A percentile compares a stretch with the other conserved stretches of the same genome.
These are phyloP conservation scores for Latrodectus hesperus DNA, from an alignment of 2,888 invertebrate species.

Conservation along the genomic window DNA sequence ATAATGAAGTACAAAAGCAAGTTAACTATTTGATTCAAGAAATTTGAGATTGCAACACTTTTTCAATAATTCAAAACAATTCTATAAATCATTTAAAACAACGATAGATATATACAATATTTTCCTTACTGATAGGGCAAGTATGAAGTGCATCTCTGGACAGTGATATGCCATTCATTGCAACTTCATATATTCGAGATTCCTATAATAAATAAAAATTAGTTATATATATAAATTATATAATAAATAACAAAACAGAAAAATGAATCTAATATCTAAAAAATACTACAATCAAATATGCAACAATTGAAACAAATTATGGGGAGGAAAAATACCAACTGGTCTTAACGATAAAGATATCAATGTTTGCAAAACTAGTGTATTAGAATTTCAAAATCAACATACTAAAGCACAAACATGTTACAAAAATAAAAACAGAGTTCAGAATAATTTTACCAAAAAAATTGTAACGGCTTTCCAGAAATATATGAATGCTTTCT, in stretches of 20 bases:
- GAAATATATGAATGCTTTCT: too few species aligned
- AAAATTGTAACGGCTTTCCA: too few species aligned
- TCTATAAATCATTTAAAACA: too few species aligned
- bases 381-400: too few species aligned
- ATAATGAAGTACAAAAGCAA: neutral
- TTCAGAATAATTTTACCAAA: too few species aligned
- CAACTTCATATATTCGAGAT: slow-evolving; percentile 94
- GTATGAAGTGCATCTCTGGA: slow-evolving; percentile 62
- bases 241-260: neutral
- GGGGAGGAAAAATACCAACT: neutral
- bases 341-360: neutral
- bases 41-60: too few species aligned
- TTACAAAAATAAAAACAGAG: too few species aligned
- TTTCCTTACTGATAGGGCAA: slow-evolving; percentile 61
- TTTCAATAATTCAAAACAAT: too few species aligned
- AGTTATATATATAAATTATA: neutral
- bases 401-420: too few species aligned
- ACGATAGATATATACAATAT: neutral
- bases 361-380: too few species aligned
- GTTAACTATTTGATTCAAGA: too few species aligned
- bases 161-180: slow-evolving; percentile 73
- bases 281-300: neutral
- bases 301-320: neutral
- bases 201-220: slow-evolving; percentile 74
- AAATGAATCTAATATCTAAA: neutral